Percentiles rank a stretch among this genome's conserved stretches.
Evolutionary conservation across 2,113 vertebrate species (phyloP).

Genomic region (Seriola quinqueradiata): DNA sequence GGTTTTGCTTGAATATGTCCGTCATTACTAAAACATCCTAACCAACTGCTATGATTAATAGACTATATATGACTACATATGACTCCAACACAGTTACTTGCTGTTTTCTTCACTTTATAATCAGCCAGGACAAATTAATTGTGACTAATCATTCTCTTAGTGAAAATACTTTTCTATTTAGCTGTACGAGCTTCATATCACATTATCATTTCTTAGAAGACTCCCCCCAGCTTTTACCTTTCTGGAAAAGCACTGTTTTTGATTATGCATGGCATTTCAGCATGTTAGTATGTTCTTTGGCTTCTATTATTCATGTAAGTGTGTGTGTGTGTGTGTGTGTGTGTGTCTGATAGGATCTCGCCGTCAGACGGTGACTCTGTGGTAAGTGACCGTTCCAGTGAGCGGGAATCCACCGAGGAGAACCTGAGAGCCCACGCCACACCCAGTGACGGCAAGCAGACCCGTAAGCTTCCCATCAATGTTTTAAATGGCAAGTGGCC

Average conservation of each 20-base stretch:
- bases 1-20: neutral
- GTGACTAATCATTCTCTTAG: constrained; percentile 24
- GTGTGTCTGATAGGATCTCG: constrained; percentile 85
- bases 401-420: constrained; percentile 89
- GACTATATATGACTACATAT: too few species aligned
- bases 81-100: neutral
- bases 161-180: constrained; percentile 15
- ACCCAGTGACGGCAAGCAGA: constrained; percentile 85
- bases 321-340: constrained; percentile 52
- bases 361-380: constrained; percentile 94
- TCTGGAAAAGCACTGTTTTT: constrained; percentile 30
- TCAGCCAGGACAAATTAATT: constrained; percentile 10
- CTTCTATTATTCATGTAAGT: constrained; percentile 67
- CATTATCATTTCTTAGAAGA: constrained; percentile 23
- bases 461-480: constrained; percentile 84
- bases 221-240: constrained; percentile 27
- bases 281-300: constrained; percentile 12
- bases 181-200: neutral
- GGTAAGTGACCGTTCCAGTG: constrained; percentile 92
- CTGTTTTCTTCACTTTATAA: neutral
- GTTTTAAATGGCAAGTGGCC: constrained; percentile 87
- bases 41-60: neutral
- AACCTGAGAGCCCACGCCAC: constrained; percentile 80
- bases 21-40: neutral
- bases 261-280: constrained; percentile 46